Base-by-base conservation (phyloP, 2,113 vertebrate species). In the Notechis scutatus region DNA sequence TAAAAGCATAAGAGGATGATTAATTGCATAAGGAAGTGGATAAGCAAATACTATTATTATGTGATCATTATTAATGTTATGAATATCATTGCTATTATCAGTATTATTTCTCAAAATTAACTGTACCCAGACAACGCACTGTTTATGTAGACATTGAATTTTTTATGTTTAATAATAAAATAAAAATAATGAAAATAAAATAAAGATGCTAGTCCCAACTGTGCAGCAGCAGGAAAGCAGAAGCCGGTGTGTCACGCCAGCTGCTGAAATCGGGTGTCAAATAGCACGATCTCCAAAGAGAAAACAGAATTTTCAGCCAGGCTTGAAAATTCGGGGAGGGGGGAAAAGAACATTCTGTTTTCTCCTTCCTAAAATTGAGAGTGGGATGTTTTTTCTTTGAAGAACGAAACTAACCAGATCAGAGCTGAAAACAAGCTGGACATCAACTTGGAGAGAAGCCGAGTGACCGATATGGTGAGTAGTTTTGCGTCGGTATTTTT, bases 371-470 rank as follows among this genome's bases (percentile, higher is more conserved):
- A 29, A 86, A 86, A 47, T 23, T 23, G 85, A 3, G 45, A 29
- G 3, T 1, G 45, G 10, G 0, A 0, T 47, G 24, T 92, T 95
- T 50, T 42, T 61, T 11, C 24, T 61, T 96, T 97, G 5, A 96
- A 99, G 99, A 98, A 98, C 96, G 99, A 99, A 97, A 98, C 97
- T 0, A 91, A 97, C 96, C 98, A 98, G 95, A 98, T 99, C 95
- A 93, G 97, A 97, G 98, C 98, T 23, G 99, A 99, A 96, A 98
- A 98, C 93, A 99, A 99, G 95, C 96, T 99, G 59, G 99, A 99
- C 94, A 98, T 99, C 94, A 99, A 99, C 96, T 97, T 99, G 95
- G 99, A 99, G 96, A 98, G 98, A 85, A 99, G 99, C 97, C 96
- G 99, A 94, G 97, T 99, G 85, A 98, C 98, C 0, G 99, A 99